phyloP scores from a whole-genome alignment of 2,888 invertebrate genomes.

The Sylvicola cinctus region DNA sequence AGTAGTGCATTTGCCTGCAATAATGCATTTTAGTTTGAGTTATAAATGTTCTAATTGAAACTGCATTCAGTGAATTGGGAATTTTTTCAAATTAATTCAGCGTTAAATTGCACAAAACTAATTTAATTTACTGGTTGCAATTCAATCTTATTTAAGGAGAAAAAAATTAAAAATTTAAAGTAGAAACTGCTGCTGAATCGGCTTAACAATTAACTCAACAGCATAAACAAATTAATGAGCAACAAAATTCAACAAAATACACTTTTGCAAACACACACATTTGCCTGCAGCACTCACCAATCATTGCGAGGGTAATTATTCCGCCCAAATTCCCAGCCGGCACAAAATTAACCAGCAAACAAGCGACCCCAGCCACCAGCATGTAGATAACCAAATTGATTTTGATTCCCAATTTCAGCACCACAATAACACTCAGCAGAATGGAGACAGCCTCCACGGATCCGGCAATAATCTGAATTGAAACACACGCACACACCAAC shows the following conservation, averaged over 20 bases:
- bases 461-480: slow-evolving; percentile 34
- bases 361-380: slow-evolving; percentile 45
- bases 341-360: slow-evolving; percentile 34
- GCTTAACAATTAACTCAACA: too few species aligned
- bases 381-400: slow-evolving; percentile 47
- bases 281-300: slow-evolving; percentile 25
- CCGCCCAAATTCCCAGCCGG: slow-evolving; percentile 33
- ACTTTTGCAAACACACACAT: neutral
- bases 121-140: too few species aligned
- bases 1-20: slow-evolving; percentile 45
- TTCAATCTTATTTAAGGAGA: too few species aligned
- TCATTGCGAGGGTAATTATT: slow-evolving; percentile 46
- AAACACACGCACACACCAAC: slow-evolving; percentile 3
- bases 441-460: slow-evolving; percentile 53
- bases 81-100: too few species aligned
- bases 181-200: too few species aligned
- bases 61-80: too few species aligned
- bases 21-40: too few species aligned
- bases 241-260: too few species aligned
- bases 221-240: too few species aligned
- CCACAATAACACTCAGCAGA: slow-evolving; percentile 46
- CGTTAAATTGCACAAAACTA: too few species aligned
- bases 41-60: too few species aligned
- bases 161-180: too few species aligned
- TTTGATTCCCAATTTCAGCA: slow-evolving; percentile 47